phyloP scores from a whole-genome alignment of 1,140 invertebrate species.

The Formica exsecta region DNA sequence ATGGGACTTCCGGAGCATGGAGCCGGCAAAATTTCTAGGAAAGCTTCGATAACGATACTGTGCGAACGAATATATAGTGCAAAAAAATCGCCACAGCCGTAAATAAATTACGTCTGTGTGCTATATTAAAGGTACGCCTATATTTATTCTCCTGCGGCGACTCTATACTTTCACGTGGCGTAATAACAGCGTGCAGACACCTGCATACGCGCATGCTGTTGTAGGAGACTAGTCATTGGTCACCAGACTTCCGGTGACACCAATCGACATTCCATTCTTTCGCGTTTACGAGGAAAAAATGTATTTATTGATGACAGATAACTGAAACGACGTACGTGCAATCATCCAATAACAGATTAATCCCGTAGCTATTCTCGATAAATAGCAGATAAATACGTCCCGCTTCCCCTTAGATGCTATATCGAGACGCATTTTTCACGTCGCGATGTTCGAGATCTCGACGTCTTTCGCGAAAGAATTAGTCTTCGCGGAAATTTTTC shows the following conservation, averaged over 20 bases:
- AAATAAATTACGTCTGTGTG: constrained; percentile 38
- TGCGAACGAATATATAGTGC: constrained; percentile 35
- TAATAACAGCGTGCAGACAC: constrained; percentile 16
- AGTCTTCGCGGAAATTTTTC: not conserved
- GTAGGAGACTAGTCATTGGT: constrained; percentile 64
- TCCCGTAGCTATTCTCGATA: constrained; percentile 77
- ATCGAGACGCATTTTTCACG: constrained; percentile 26
- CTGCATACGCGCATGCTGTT: constrained; percentile 9
- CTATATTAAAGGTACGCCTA: constrained; percentile 27
- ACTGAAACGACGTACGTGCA: constrained; percentile 51
- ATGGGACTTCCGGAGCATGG: constrained; percentile 21
- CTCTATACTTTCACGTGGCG: constrained; percentile 38
- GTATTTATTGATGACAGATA: constrained; percentile 76
- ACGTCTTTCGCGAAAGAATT: not conserved
- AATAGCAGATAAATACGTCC: constrained; percentile 50
- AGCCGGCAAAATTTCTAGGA: constrained; percentile 42
- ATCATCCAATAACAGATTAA: constrained; percentile 78
- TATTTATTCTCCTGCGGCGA: constrained; percentile 38
- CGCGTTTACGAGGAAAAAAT: constrained; percentile 61
- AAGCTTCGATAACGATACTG: not conserved
- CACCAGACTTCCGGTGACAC: constrained; percentile 69
- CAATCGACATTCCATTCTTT: constrained; percentile 77
- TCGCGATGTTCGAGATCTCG: constrained; percentile 18
- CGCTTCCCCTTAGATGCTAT: constrained; percentile 27
- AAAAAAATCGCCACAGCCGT: constrained; percentile 28